Percentiles rank a stretch among this genome's conserved stretches.
Evolutionary conservation across 2,113 vertebrate genomes (phyloP).

Genomic region (Carassius gibelio): DNA sequence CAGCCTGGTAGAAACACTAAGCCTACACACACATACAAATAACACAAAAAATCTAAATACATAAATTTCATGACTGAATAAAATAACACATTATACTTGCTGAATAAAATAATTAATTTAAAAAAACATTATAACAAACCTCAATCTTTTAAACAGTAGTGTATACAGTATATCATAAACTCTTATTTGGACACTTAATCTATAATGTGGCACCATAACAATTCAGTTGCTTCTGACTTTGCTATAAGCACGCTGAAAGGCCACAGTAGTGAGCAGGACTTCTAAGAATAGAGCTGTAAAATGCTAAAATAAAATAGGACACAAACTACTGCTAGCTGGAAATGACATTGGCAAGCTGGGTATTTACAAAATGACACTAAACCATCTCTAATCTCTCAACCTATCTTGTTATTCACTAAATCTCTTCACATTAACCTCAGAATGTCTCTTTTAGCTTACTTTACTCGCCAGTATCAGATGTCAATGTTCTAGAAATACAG

Average conservation of each 20-base stretch:
- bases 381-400: background rate
- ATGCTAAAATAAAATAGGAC: slow-evolving; percentile 9
- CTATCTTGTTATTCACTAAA: background rate
- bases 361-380: background rate
- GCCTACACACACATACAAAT: background rate
- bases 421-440: slow-evolving; percentile 10
- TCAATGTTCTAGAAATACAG: slow-evolving; percentile 45
- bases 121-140: no score
- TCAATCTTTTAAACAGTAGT: background rate
- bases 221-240: slow-evolving; percentile 1
- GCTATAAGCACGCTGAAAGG: background rate
- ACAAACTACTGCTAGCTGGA: background rate
- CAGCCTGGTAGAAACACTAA: background rate
- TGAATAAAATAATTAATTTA: background rate
- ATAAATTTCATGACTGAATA: background rate
- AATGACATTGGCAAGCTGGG: slow-evolving; percentile 10
- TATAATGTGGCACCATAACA: background rate
- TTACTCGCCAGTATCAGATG: background rate
- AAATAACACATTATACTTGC: no score
- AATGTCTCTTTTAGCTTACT: slow-evolving; percentile 10
- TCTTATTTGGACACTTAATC: background rate
- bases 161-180: background rate
- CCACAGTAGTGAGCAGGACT: background rate
- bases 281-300: slow-evolving; percentile 19
- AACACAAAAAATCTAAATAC: background rate